Evolutionary conservation across 2,888 invertebrate genomes (phyloP).

Genomic region (Spialia ferax): DNA sequence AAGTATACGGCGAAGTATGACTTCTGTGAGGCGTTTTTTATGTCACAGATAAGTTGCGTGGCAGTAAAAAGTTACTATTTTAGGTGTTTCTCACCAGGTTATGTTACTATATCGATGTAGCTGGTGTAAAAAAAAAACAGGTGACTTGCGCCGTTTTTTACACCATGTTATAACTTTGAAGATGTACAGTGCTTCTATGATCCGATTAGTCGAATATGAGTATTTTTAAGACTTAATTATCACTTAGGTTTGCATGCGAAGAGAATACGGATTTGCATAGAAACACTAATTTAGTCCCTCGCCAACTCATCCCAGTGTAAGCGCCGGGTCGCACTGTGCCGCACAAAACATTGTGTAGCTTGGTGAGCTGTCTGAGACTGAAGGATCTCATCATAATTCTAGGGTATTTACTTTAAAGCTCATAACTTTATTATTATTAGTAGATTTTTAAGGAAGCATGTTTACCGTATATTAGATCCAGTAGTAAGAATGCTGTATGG

Average conservation of each 20-base stretch:
- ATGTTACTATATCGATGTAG: too few relatives aligned
- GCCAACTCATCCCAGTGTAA: neutral
- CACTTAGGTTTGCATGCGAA: neutral
- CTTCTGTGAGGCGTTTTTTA: too few relatives aligned
- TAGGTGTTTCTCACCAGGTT: too few relatives aligned
- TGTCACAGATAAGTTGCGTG: too few relatives aligned
- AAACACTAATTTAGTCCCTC: neutral
- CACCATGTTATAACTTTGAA: too few relatives aligned
- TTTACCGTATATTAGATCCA: neutral
- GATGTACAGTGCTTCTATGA: too few relatives aligned
- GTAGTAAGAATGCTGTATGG: neutral
- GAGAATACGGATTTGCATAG: too few relatives aligned
- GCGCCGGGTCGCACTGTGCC: neutral
- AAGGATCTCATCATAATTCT: constrained; percentile 23
- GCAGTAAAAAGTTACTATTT: too few relatives aligned
- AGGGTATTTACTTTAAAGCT: constrained; percentile 12
- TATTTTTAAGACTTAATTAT: neutral
- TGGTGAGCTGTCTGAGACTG: constrained; percentile 27
- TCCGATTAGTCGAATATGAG: neutral
- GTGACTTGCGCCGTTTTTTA: too few relatives aligned
- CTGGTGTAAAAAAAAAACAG: too few relatives aligned
- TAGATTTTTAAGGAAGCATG: neutral
- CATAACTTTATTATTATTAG: neutral
- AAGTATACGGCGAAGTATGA: too few relatives aligned
- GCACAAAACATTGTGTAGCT: constrained; percentile 12